Percentiles rank a stretch among this genome's conserved stretches.
Conservation (phyloP, 2,797 vertebrate species). For the Rhinoraja longicauda region DNA sequence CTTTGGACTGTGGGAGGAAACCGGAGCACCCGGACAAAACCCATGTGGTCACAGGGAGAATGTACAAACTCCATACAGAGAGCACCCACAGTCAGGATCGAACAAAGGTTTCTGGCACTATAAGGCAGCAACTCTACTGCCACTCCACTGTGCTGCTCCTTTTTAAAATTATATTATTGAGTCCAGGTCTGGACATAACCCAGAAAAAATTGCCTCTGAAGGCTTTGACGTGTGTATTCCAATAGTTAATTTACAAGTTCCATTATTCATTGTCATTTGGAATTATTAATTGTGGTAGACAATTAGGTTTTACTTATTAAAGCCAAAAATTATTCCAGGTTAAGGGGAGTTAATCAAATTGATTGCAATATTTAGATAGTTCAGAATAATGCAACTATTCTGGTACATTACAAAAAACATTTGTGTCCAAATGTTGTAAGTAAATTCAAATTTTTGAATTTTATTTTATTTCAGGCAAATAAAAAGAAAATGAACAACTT, state of each 20-base stretch:
- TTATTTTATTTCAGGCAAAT: background rate
- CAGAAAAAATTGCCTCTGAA: background rate
- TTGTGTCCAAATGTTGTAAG: background rate
- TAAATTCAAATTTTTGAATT: background rate
- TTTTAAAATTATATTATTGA: background rate
- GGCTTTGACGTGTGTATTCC: background rate
- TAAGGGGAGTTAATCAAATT: constrained; percentile 26
- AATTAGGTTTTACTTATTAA: constrained; percentile 2
- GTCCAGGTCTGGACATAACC: background rate
- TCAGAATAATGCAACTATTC: background rate
- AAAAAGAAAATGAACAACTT: no score
- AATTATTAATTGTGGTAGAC: constrained; percentile 31
- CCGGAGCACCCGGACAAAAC: no score
- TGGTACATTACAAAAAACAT: background rate
- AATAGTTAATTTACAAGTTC: background rate
- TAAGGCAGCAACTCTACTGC: no score
- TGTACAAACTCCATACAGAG: no score
- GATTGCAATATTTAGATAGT: constrained; percentile 1
- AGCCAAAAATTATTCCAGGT: background rate
- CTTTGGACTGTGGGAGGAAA: no score
- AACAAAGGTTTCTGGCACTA: no score
- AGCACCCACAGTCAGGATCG: no score
- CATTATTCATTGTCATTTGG: background rate
- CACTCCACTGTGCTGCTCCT: background rate
- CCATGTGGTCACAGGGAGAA: no score